A percentile compares a stretch with the other conserved stretches of the same genome.
These are phyloP conservation scores for Protonibea diacanthus DNA, from an alignment of 2,797 vertebrate species.

Conservation along the genomic window DNA sequence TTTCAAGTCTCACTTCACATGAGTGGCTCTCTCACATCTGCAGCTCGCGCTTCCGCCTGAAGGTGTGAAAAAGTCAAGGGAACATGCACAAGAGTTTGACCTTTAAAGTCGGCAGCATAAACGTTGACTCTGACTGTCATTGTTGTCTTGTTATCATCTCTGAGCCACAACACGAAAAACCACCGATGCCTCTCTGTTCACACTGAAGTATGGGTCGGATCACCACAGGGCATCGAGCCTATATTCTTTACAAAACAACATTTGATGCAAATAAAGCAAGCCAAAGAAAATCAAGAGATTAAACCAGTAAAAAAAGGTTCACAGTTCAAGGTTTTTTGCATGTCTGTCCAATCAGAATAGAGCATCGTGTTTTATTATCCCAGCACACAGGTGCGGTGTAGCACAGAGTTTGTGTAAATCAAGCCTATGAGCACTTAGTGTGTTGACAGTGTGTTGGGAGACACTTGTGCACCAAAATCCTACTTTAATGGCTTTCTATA, in stretches of 20 bases:
- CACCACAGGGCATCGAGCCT: neutral
- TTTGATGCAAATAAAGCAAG: neutral
- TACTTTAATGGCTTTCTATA: slow-evolving; percentile 75
- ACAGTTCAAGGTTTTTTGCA: slow-evolving; percentile 34
- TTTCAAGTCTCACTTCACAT: slow-evolving; percentile 79
- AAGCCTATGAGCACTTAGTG: slow-evolving; percentile 64
- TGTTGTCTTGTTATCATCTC: slow-evolving; percentile 76
- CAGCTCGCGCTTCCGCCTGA: slow-evolving; percentile 43
- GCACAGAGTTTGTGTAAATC: slow-evolving; percentile 62
- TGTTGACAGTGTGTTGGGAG: slow-evolving; percentile 71
- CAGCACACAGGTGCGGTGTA: slow-evolving; percentile 27
- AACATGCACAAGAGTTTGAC: slow-evolving; percentile 71
- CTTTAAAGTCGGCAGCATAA: slow-evolving; percentile 75
- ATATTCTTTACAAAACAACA: neutral
- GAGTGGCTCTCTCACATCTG: slow-evolving; percentile 73
- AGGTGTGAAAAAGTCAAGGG: slow-evolving; percentile 69
- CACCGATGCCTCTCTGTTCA: slow-evolving; percentile 38
- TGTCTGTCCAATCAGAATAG: slow-evolving; percentile 34
- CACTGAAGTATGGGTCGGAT: slow-evolving; percentile 43
- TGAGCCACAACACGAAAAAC: slow-evolving; percentile 43
- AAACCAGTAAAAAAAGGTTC: slow-evolving; percentile 40
- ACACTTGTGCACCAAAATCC: slow-evolving; percentile 74
- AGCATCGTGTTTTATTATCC: slow-evolving; percentile 39
- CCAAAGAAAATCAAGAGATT: slow-evolving; percentile 25
- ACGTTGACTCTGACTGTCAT: slow-evolving; percentile 71